Evolutionary conservation across 2,888 invertebrate species (phyloP).

Genomic region (Scotopteryx bipunctaria): DNA sequence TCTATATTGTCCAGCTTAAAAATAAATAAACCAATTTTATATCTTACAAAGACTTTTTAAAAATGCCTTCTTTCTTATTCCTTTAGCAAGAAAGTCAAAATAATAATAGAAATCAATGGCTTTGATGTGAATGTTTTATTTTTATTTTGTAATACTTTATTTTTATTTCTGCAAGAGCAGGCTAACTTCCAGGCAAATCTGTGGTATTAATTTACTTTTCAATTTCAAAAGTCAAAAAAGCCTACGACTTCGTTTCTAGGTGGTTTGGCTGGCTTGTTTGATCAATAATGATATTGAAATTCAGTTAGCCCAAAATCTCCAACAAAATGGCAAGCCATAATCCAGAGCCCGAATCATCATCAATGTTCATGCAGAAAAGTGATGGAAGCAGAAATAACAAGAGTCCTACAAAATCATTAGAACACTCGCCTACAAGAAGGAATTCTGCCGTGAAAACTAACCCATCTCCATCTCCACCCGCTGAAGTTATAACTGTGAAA

Average conservation of each 20-base stretch:
- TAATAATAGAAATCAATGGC: background rate
- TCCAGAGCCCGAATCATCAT: conserved; percentile 60
- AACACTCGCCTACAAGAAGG: conserved; percentile 48
- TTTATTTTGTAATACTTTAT: conserved; percentile 14
- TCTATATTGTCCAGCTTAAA: too few relatives aligned
- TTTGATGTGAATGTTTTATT: conserved; percentile 1
- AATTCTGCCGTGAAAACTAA: conserved; percentile 51
- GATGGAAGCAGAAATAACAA: conserved; percentile 50
- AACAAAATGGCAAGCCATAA: conserved; percentile 66
- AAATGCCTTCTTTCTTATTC: background rate
- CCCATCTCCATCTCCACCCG: conserved; percentile 43
- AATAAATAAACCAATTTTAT: too few relatives aligned
- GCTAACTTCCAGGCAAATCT: conserved; percentile 7
- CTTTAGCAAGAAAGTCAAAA: conserved; percentile 10
- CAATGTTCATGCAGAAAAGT: conserved; percentile 69
- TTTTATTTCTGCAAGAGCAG: conserved; percentile 10
- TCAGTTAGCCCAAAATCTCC: conserved; percentile 31
- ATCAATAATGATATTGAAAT: conserved; percentile 50
- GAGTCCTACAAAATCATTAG: conserved; percentile 55
- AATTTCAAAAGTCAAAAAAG: background rate
- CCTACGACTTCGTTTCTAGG: conserved; percentile 41
- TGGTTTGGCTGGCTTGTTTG: conserved; percentile 50
- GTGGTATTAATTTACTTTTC: background rate
- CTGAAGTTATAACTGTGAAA: conserved; percentile 86
- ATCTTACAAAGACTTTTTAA: too few relatives aligned